A percentile compares a stretch with the other conserved stretches of the same genome.
Evolutionary conservation across 2,797 vertebrate species (phyloP).

Genomic region (Anguilla pacifica): DNA sequence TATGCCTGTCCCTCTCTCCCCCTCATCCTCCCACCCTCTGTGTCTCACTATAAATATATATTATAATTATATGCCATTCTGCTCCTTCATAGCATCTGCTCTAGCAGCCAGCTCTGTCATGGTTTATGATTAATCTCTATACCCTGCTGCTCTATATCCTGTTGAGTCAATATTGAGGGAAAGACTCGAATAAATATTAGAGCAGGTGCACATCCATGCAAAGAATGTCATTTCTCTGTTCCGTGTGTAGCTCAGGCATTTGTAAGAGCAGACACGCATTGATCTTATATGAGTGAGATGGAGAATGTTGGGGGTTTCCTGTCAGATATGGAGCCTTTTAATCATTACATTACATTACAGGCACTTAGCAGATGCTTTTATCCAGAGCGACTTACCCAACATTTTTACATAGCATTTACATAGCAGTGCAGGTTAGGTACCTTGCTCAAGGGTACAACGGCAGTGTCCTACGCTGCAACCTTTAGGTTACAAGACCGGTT

Average conservation of each 20-base stretch:
- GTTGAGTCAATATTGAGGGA: background rate
- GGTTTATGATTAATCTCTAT: background rate
- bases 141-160: background rate
- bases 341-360: background rate
- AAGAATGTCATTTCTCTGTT: background rate
- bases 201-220: background rate
- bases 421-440: too few species aligned
- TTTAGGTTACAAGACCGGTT: too few species aligned
- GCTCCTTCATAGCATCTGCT: background rate
- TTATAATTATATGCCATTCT: background rate
- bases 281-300: background rate
- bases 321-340: background rate
- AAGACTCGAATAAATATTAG: slow-evolving; percentile 4
- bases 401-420: too few species aligned
- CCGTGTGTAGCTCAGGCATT: background rate
- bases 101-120: background rate
- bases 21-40: background rate
- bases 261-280: background rate
- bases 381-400: too few species aligned
- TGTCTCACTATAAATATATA: slow-evolving; percentile 4
- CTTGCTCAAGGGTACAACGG: too few species aligned
- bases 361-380: too few species aligned
- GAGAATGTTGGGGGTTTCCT: background rate
- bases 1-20: slow-evolving; percentile 1
- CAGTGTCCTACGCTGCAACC: too few species aligned